These are phyloP conservation scores for Hiodon tergisus DNA, from an alignment of 2,113 vertebrate genomes.

Conservation along the genomic window DNA sequence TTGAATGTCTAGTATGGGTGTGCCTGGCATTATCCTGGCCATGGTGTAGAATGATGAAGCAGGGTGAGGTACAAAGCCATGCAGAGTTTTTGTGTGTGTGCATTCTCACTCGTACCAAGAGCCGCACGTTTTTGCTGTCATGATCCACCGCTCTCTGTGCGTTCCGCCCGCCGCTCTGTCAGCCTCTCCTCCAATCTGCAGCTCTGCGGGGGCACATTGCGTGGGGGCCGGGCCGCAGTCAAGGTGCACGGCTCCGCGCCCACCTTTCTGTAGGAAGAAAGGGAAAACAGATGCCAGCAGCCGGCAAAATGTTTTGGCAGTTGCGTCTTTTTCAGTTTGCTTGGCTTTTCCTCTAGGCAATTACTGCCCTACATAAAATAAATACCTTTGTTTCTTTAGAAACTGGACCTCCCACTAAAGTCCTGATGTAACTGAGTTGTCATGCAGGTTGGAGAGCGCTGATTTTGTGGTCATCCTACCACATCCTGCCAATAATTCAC, in stretches of 20 bases:
- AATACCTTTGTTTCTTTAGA: constrained; percentile 53
- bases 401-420: constrained; percentile 34
- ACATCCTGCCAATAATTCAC: constrained; percentile 36
- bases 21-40: constrained; percentile 29
- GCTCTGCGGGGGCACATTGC: constrained; percentile 21
- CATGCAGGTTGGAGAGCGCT: constrained; percentile 42
- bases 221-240: constrained; percentile 18
- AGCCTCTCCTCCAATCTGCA: constrained; percentile 17
- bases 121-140: constrained; percentile 11
- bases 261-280: constrained; percentile 30
- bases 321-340: constrained; percentile 58
- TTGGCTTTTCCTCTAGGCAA: constrained; percentile 55
- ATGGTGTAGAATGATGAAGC: constrained; percentile 31
- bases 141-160: background rate
- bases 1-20: constrained; percentile 61
- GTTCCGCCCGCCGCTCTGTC: background rate
- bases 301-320: constrained; percentile 15
- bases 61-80: constrained; percentile 54
- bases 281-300: constrained; percentile 27
- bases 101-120: background rate
- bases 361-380: constrained; percentile 63
- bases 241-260: background rate
- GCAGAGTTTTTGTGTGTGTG: constrained; percentile 35
- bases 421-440: constrained; percentile 42
- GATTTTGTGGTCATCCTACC: constrained; percentile 44